These are phyloP conservation scores for Turritopsis rubra DNA, from an alignment of 30 jellyfish, hydroid and myxozoan genomes.

Conservation along the genomic window DNA sequence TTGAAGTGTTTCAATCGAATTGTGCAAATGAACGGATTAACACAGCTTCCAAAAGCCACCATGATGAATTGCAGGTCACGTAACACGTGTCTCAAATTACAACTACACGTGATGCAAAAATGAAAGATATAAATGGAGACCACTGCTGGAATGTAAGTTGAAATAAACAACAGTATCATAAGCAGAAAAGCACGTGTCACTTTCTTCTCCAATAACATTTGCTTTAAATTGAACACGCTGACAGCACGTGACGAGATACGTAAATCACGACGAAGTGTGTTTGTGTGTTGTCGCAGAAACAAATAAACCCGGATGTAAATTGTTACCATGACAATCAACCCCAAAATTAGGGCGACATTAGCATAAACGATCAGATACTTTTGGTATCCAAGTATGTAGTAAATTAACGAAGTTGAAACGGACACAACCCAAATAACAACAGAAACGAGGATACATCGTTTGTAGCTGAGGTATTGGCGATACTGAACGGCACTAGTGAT, in stretches of 20 bases:
- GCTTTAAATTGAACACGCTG: constrained; percentile 26
- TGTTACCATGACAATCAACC: background rate
- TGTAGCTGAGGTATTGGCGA: constrained; percentile 5
- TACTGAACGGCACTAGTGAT: background rate
- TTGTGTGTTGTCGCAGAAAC: background rate
- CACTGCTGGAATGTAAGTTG: constrained; percentile 65
- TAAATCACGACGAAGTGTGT: background rate
- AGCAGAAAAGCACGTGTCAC: constrained; percentile 60
- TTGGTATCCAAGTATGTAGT: background rate
- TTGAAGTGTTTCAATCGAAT: constrained; percentile 45
- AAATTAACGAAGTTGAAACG: background rate
- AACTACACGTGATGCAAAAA: constrained; percentile 53
- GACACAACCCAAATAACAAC: constrained; percentile 12
- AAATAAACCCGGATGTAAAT: background rate
- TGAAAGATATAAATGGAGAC: constrained; percentile 54
- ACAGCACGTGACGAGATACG: background rate
- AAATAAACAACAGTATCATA: constrained; percentile 47
- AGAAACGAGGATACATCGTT: constrained; percentile 10
- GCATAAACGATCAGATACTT: constrained; percentile 5
- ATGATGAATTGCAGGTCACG: constrained; percentile 66
- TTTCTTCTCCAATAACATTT: constrained; percentile 51
- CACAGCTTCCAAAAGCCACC: constrained; percentile 52
- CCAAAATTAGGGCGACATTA: background rate
- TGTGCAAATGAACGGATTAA: constrained; percentile 75
- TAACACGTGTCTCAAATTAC: constrained; percentile 55